These are phyloP conservation scores for Martes martes DNA, from an alignment of 2,113 vertebrate species.

Conservation along the genomic window DNA sequence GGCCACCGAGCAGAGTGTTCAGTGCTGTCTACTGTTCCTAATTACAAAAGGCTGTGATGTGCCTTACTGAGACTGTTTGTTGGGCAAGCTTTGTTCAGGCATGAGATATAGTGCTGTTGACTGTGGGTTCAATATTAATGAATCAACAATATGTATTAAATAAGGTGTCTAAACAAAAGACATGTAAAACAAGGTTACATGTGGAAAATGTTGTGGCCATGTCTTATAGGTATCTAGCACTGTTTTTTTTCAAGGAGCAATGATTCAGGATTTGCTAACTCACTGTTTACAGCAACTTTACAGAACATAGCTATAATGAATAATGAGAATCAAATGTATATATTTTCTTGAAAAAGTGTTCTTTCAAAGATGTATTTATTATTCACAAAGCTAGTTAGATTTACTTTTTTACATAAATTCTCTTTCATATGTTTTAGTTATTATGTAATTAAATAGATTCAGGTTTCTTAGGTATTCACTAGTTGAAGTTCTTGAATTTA, in stretches of 20 bases:
- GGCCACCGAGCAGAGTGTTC: not conserved
- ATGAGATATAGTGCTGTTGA: not conserved
- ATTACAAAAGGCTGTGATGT: not conserved
- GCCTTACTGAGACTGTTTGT: not conserved
- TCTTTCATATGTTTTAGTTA: not conserved
- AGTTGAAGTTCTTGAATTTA: not conserved
- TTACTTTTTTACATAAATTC: not conserved
- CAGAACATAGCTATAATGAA: not conserved
- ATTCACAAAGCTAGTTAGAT: not conserved
- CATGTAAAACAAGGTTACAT: not conserved
- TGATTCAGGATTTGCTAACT: not conserved
- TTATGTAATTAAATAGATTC: not conserved
- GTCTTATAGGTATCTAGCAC: not conserved
- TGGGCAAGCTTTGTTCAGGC: not conserved
- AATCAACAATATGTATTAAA: not conserved
- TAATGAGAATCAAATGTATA: not conserved
- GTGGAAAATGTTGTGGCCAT: not conserved
- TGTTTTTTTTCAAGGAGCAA: not conserved
- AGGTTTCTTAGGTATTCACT: not conserved
- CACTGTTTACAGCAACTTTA: not conserved
- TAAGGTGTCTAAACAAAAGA: not conserved
- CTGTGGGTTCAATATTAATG: not conserved
- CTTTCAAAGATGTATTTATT: not conserved
- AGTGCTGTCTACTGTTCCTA: not conserved
- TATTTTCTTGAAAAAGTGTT: not conserved